These are phyloP conservation scores for Aleadryas rufinucha DNA, from an alignment of 2,113 vertebrate species.

Conservation along the genomic window DNA sequence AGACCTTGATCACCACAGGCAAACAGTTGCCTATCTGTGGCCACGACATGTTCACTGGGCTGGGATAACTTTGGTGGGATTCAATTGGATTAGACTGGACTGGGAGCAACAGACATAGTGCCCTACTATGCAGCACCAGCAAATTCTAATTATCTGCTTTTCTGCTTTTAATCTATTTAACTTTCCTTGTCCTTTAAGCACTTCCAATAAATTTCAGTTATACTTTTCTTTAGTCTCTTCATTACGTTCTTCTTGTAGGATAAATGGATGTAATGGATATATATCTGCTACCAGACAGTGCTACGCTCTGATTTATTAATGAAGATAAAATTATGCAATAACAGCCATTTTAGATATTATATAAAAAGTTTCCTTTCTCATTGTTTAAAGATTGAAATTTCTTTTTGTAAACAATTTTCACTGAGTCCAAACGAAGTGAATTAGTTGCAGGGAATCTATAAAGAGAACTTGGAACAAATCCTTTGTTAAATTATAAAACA, in stretches of 20 bases:
- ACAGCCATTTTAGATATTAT: neutral
- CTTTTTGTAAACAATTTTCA: neutral
- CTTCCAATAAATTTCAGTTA: neutral
- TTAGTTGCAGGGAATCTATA: neutral
- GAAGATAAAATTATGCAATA: neutral
- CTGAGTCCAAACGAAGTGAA: neutral
- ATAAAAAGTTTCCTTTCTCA: neutral
- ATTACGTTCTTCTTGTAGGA: neutral
- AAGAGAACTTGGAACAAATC: neutral
- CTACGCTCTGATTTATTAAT: neutral
- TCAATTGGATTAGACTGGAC: neutral
- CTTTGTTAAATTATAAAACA: neutral
- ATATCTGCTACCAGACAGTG: neutral
- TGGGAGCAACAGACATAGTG: neutral
- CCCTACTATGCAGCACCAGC: accelerated
- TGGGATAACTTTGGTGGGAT: neutral
- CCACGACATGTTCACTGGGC: neutral
- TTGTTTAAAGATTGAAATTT: neutral
- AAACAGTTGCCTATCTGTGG: neutral
- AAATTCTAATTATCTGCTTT: neutral
- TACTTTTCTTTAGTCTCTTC: neutral
- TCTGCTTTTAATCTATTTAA: neutral
- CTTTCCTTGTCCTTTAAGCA: neutral
- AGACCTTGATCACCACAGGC: neutral
- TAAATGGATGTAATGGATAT: neutral